phyloP scores from a whole-genome alignment of 2,797 vertebrate genomes.

The Danio kyathit region DNA sequence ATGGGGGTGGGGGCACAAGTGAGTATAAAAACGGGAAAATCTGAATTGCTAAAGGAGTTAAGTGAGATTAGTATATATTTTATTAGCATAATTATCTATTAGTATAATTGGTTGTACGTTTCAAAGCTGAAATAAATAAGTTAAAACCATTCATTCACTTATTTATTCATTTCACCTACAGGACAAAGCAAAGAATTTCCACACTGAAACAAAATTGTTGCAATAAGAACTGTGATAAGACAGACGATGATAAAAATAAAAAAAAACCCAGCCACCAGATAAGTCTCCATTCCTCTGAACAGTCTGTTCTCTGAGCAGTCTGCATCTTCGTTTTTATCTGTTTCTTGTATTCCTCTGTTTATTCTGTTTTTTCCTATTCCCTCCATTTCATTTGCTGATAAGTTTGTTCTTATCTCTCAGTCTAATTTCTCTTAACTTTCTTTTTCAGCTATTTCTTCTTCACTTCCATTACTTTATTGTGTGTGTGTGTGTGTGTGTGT shows the following conservation, averaged over 20 bases:
- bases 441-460: background rate
- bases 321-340: background rate
- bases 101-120: no score
- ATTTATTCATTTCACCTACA: background rate
- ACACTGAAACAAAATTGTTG: background rate
- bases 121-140: no score
- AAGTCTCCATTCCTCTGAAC: background rate
- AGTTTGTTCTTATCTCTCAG: conserved; percentile 5
- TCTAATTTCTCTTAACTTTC: conserved; percentile 14
- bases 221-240: background rate
- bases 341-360: conserved; percentile 11
- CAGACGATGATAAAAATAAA: background rate
- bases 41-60: no score
- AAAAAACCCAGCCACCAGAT: conserved; percentile 5
- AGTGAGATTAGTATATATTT: no score
- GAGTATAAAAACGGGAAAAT: no score
- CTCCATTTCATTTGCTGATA: conserved; percentile 15
- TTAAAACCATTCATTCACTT: no score
- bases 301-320: background rate
- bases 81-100: no score
- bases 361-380: background rate
- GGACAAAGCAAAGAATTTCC: background rate
- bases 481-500: conserved; percentile 2
- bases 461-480: background rate
- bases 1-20: no score